Percentiles rank a stretch among this genome's conserved stretches.
Evolutionary conservation across 1,140 invertebrate genomes (phyloP).

Genomic region (Neodiprion pinetum): DNA sequence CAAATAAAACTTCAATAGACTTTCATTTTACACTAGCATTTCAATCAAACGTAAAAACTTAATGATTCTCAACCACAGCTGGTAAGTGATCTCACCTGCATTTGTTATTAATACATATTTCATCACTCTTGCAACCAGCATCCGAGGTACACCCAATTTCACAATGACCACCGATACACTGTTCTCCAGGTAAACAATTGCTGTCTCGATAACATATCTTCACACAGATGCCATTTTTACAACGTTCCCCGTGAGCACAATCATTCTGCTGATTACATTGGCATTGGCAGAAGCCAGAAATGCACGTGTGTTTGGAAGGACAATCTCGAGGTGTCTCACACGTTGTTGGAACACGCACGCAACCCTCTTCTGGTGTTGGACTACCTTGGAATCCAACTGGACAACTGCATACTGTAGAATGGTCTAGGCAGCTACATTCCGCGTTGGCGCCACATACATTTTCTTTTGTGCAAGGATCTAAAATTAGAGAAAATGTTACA

Average conservation of each 20-base stretch:
- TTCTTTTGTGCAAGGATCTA: conserved; percentile 78
- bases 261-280: conserved; percentile 73
- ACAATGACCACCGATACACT: conserved; percentile 85
- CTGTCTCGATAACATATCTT: conserved; percentile 89
- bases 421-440: conserved; percentile 75
- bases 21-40: conserved; percentile 14
- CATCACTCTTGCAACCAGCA: conserved; percentile 78
- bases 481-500: conserved; percentile 14
- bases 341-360: conserved; percentile 74
- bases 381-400: conserved; percentile 84
- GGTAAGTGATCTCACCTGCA: conserved; percentile 65
- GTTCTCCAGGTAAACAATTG: conserved; percentile 87
- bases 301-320: conserved; percentile 75
- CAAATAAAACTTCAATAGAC: conserved; percentile 10
- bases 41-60: conserved; percentile 20
- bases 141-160: conserved; percentile 82
- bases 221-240: conserved; percentile 77
- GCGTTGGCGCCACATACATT: conserved; percentile 87
- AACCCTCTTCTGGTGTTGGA: conserved; percentile 88
- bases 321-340: conserved; percentile 75
- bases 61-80: conserved; percentile 4
- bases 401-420: conserved; percentile 77
- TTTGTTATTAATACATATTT: conserved; percentile 81
- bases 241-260: conserved; percentile 85
- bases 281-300: conserved; percentile 76